Evolutionary conservation across 2,797 vertebrate genomes (phyloP).

Genomic region (Microctenopoma lineatum): DNA sequence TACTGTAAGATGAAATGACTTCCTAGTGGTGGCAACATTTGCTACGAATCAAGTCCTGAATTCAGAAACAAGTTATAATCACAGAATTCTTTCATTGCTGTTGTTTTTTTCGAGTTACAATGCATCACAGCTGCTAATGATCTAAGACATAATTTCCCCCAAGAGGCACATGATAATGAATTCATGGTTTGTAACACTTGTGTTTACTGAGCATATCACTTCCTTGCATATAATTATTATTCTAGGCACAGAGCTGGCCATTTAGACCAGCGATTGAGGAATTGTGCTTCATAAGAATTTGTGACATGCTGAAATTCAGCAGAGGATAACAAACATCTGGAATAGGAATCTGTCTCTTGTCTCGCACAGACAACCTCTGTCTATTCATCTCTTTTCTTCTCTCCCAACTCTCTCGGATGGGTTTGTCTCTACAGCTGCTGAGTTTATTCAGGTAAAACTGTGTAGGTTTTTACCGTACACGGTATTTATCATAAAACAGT

Average conservation of each 20-base stretch:
- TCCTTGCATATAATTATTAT: slow-evolving; percentile 63
- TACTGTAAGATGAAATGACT: slow-evolving; percentile 12
- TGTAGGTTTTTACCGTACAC: not conserved
- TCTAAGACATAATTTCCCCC: slow-evolving; percentile 7
- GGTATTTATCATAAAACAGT: not conserved
- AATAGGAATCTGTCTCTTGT: slow-evolving; percentile 68
- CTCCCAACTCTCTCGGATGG: slow-evolving; percentile 32
- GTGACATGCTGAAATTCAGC: slow-evolving; percentile 65
- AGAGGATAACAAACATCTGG: slow-evolving; percentile 82
- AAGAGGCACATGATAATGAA: slow-evolving; percentile 42
- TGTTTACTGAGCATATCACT: slow-evolving; percentile 57
- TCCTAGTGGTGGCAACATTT: slow-evolving; percentile 2
- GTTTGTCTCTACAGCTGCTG: slow-evolving; percentile 3
- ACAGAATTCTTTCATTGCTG: slow-evolving; percentile 13
- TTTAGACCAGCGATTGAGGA: slow-evolving; percentile 49
- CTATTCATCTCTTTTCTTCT: slow-evolving; percentile 41
- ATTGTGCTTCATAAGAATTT: slow-evolving; percentile 60
- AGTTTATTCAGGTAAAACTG: slow-evolving; percentile 5
- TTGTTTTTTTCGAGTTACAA: slow-evolving; percentile 15
- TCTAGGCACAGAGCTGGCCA: slow-evolving; percentile 52
- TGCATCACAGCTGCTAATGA: slow-evolving; percentile 37
- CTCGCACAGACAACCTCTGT: slow-evolving; percentile 50
- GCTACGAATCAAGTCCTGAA: slow-evolving; percentile 17
- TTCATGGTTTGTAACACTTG: slow-evolving; percentile 58
- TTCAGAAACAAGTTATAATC: slow-evolving; percentile 12